These are phyloP conservation scores for Melanotaenia trifasciata DNA, from an alignment of 2,797 vertebrate species.

Conservation along the genomic window DNA sequence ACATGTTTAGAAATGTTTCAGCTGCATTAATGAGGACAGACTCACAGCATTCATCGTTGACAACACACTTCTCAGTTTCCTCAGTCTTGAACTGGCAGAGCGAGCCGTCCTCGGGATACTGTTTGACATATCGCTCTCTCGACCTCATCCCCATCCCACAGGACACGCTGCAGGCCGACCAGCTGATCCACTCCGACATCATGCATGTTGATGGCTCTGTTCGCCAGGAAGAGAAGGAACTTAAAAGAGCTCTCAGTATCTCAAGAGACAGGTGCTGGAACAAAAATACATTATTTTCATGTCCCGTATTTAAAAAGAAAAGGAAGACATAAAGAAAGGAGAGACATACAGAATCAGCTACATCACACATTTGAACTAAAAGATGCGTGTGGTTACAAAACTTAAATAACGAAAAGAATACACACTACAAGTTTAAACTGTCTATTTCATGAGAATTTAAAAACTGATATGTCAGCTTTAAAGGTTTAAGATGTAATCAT, in stretches of 20 bases:
- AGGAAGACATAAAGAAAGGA: neutral
- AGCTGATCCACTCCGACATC: conserved; percentile 99
- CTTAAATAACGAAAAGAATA: no score
- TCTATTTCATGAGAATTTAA: no score
- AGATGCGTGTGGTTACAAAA: neutral
- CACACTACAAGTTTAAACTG: no score
- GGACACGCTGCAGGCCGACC: conserved; percentile 94
- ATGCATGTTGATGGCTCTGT: conserved; percentile 92
- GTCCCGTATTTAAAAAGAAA: neutral
- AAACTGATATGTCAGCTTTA: no score
- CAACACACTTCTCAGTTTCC: conserved; percentile 93
- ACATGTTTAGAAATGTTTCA: no score
- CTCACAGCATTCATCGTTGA: conserved; percentile 96
- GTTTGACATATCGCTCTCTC: conserved; percentile 94
- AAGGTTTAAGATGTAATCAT: no score
- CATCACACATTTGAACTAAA: neutral
- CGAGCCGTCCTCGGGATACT: conserved; percentile 95
- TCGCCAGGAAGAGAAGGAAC: neutral
- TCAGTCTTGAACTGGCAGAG: conserved; percentile 93
- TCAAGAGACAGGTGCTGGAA: neutral
- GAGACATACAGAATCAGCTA: neutral
- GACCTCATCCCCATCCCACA: conserved; percentile 94
- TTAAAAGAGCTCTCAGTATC: neutral
- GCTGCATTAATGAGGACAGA: conserved; percentile 35
- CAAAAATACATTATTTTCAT: neutral